These are phyloP conservation scores for Apeira syringaria DNA, from an alignment of 2,888 invertebrate species.

Conservation along the genomic window DNA sequence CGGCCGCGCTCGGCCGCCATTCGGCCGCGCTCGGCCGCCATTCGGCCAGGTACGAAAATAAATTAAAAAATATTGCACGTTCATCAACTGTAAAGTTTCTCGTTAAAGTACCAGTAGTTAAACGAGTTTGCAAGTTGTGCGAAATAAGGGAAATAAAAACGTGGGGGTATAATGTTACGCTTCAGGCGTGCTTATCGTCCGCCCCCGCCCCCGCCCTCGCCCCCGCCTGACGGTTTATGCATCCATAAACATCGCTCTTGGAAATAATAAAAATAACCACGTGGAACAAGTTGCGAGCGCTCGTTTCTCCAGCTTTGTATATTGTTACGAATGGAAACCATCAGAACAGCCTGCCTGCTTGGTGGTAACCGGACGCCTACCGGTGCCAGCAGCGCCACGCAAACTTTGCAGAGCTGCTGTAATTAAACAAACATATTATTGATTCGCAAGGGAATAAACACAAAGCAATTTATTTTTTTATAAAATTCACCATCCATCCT, in stretches of 20 bases:
- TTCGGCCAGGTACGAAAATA: constrained; percentile 29
- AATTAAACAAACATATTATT: no score
- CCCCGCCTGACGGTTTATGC: constrained; percentile 40
- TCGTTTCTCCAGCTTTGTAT: neutral
- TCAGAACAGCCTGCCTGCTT: no score
- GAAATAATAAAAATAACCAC: constrained; percentile 54
- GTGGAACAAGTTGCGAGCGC: constrained; percentile 28
- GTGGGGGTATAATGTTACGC: constrained; percentile 12
- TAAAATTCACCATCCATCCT: no score
- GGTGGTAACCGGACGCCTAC: no score
- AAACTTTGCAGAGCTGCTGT: no score
- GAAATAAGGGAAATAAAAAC: constrained; percentile 31
- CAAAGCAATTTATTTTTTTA: no score
- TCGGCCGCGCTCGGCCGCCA: constrained; percentile 17
- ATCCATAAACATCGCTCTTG: constrained; percentile 51
- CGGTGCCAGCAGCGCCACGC: no score
- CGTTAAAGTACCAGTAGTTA: constrained; percentile 32
- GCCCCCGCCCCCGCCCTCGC: no score
- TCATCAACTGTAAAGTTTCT: constrained; percentile 28
- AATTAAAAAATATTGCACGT: constrained; percentile 30
- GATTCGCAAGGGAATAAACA: no score
- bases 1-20: no score
- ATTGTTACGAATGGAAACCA: no score
- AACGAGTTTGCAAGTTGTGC: constrained; percentile 33
- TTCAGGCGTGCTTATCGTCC: constrained; percentile 43